Evolutionary conservation across 2,113 vertebrate species (phyloP).

Genomic region (Ciconia maguari): DNA sequence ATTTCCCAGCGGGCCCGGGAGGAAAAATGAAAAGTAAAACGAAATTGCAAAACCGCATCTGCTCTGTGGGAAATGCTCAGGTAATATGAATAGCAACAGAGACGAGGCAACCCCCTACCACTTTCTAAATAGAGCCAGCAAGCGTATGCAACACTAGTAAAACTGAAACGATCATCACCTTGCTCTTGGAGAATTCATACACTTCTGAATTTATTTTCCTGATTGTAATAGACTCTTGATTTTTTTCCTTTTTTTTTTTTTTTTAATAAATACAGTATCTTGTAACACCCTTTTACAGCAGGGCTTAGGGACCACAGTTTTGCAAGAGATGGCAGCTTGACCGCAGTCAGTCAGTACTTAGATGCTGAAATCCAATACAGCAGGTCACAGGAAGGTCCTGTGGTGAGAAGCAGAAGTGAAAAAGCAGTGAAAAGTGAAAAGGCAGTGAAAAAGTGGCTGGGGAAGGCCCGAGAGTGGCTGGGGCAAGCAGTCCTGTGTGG

Average conservation of each 20-base stretch:
- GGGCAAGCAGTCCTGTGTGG: not conserved
- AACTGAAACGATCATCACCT: not conserved
- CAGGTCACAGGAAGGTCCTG: rapidly evolving
- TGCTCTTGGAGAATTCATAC: not conserved
- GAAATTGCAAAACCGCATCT: not conserved
- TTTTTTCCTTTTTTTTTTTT: not conserved
- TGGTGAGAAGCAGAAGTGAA: not conserved
- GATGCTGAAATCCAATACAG: not conserved
- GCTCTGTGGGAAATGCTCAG: slow-evolving; percentile 26
- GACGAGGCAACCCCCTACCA: not conserved
- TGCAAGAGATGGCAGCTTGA: not conserved
- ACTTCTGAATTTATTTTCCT: not conserved
- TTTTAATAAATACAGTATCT: not conserved
- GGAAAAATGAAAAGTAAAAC: not conserved
- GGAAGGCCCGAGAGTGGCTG: rapidly evolving
- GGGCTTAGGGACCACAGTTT: not conserved
- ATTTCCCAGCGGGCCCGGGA: slow-evolving; percentile 12
- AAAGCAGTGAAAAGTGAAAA: not conserved
- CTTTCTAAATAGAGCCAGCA: slow-evolving; percentile 51
- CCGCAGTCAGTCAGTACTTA: not conserved
- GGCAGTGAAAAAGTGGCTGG: not conserved
- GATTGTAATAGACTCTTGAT: not conserved
- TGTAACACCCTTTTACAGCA: not conserved
- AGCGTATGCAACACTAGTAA: not conserved
- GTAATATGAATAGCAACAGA: slow-evolving; percentile 25